These are phyloP conservation scores for Heloderma charlesbogerti DNA, from an alignment of 2,113 vertebrate genomes.

Conservation along the genomic window DNA sequence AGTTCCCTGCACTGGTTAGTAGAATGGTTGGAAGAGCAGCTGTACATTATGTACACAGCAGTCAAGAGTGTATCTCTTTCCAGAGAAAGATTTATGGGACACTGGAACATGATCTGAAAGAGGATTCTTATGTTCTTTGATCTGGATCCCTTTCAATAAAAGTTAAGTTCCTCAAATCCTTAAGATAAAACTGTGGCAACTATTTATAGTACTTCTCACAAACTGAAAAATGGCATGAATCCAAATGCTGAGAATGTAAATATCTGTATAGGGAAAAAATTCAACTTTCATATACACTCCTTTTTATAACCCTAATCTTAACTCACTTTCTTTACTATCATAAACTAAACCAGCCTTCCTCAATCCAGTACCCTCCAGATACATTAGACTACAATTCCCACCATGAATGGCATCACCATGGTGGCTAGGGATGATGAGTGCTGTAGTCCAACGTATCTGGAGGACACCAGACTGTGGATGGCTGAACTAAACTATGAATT, in stretches of 20 bases:
- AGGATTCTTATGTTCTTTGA: no score
- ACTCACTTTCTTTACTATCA: not conserved
- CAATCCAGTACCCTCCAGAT: no score
- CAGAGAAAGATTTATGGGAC: not conserved
- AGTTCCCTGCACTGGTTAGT: not conserved
- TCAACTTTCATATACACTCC: not conserved
- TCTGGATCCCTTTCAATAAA: no score
- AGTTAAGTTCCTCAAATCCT: not conserved
- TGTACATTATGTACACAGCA: not conserved
- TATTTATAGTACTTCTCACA: not conserved
- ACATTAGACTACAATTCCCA: no score
- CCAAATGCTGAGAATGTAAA: not conserved
- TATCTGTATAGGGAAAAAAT: not conserved
- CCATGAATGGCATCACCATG: no score
- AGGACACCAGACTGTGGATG: no score
- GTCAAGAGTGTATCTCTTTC: not conserved
- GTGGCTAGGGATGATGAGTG: no score
- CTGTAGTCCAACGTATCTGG: no score
- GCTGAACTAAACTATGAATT: not conserved
- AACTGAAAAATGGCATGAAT: not conserved
- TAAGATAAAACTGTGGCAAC: not conserved
- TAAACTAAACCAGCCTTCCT: not conserved
- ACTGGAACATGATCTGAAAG: not conserved
- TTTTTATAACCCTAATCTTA: not conserved
- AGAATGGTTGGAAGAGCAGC: not conserved